A percentile compares a stretch with the other conserved stretches of the same genome.
These are phyloP conservation scores for Lontra canadensis DNA, from an alignment of 2,113 vertebrate genomes.

Conservation along the genomic window DNA sequence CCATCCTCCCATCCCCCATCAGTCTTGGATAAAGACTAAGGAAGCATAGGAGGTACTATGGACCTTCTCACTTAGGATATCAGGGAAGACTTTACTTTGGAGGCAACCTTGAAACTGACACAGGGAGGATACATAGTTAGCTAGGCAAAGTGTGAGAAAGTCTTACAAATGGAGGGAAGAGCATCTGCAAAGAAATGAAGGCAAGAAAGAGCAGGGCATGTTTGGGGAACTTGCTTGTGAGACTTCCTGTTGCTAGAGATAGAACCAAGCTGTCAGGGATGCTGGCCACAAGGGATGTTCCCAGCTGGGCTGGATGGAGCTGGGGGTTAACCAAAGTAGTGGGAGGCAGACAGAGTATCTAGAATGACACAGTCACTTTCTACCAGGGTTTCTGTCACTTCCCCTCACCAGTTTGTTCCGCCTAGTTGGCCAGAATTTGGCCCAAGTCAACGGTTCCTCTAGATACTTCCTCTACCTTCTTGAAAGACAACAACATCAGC, in stretches of 20 bases:
- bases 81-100: background rate
- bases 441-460: constrained; percentile 1
- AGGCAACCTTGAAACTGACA: background rate
- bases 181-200: background rate
- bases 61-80: background rate
- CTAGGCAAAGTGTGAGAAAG: background rate
- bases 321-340: background rate
- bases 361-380: background rate
- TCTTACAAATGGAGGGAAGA: background rate
- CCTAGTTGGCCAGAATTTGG: constrained; percentile 25
- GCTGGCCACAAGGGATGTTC: background rate
- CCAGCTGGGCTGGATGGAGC: background rate
- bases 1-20: background rate
- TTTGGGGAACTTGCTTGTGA: background rate
- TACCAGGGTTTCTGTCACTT: background rate
- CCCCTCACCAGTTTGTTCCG: background rate
- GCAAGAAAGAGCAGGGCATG: background rate
- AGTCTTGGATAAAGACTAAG: background rate
- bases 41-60: background rate
- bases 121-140: background rate
- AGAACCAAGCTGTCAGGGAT: too few relatives aligned
- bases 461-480: constrained; percentile 57
- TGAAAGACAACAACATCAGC: constrained; percentile 52
- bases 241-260: background rate
- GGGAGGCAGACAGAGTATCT: background rate